A percentile compares a stretch with the other conserved stretches of the same genome.
phyloP scores from a whole-genome alignment of 2,113 vertebrate species.

The Amblyornis subalaris region DNA sequence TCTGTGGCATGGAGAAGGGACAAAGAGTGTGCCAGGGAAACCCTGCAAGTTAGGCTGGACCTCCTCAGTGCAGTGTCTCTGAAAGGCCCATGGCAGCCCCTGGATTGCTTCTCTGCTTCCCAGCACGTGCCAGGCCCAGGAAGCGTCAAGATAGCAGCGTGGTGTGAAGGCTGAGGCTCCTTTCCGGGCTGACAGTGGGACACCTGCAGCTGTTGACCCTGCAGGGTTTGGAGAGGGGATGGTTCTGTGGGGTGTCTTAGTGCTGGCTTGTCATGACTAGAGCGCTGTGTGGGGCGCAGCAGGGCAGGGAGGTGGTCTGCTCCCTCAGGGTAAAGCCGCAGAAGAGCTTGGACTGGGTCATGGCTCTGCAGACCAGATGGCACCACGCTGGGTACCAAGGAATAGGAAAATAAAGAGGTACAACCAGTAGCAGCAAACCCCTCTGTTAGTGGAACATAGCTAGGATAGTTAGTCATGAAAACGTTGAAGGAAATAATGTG shows the following conservation, averaged over 20 bases:
- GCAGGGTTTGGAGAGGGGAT: background rate
- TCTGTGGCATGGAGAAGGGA: background rate
- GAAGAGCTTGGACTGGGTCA: background rate
- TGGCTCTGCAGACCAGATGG: background rate
- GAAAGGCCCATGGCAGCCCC: background rate
- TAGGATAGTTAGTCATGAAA: background rate
- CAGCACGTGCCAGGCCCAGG: fast-evolving
- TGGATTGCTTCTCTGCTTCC: background rate
- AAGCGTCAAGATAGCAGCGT: fast-evolving
- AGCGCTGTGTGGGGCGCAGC: fast-evolving
- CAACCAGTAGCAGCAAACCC: background rate
- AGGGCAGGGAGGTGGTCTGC: background rate
- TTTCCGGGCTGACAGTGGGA: background rate
- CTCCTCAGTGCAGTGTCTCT: background rate
- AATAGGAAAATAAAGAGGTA: background rate
- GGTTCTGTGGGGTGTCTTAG: fast-evolving
- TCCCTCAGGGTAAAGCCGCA: background rate
- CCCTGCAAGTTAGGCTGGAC: background rate
- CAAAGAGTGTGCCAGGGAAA: background rate
- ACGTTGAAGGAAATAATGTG: background rate
- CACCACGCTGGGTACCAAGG: background rate
- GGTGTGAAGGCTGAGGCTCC: background rate
- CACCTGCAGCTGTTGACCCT: background rate
- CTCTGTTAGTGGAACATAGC: background rate
- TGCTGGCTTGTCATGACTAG: background rate